Base-by-base conservation (phyloP, 2,113 vertebrate genomes). In the Blennius ocellaris region DNA sequence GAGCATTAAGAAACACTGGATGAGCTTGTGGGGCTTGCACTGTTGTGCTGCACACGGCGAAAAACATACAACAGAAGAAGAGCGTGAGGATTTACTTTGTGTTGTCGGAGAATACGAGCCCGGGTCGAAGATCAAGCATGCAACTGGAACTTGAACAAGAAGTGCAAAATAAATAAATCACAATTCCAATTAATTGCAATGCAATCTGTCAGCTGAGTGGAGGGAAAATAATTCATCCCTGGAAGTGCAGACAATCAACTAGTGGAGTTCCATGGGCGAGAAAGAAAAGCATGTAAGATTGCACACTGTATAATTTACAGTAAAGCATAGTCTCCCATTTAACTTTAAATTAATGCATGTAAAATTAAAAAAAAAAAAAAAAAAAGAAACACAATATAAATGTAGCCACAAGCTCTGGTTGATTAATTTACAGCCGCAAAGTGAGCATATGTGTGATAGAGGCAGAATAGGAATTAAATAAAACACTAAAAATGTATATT, bases 361-460 rank as follows among this genome's bases (percentile, higher is more conserved):
- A 43, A 62, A 70, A 55, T 74, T 64, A 2, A 64, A 71, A 63
- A 53, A 37, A 54, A 47, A 50, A 67, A 63, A 41, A 65, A 15
- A 70, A 51, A 5, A 21, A 69, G 4, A 30, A 30, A 30, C 21
- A n/a, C 21, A n/a, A 61, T 64, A 14, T 44, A 17, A 82, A 61
- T 70, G 2, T 15, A 44, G 59, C 65, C 80, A 73, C 45, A 39
- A 71, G 69, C 69, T 68, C 37, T 62, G 0, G 0, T 15, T 59
- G 62, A 78, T 80, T 69, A 11, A 82, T 85, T 80, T 75, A 61
- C 45, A 72, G 9, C 50, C 52, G 70, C 14, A 37, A 66, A 43
- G 36, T 70, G 53, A 59, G 68, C 44, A 59, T 71, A n/a, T 73
- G 66, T 82, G 40, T 70, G 47, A 84, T 82, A 69, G 10, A 61